phyloP scores from a whole-genome alignment of 1,140 invertebrate species.

The Theocolax elegans region DNA sequence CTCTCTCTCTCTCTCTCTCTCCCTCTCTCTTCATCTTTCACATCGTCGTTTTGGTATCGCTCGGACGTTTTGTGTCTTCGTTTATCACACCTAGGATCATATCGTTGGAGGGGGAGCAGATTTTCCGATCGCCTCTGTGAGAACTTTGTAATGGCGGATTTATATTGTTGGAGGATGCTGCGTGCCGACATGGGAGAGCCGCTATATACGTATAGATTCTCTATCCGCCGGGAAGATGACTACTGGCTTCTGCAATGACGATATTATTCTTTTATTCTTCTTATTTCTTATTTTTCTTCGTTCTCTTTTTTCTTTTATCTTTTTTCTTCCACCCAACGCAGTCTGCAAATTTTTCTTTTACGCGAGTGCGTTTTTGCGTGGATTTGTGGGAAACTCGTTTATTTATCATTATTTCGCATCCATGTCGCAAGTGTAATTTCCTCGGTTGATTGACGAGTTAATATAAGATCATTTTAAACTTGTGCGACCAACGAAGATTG shows the following conservation, averaged over 20 bases:
- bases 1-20: neutral
- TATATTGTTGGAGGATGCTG: slow-evolving; percentile 22
- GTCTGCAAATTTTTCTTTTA: neutral
- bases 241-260: neutral
- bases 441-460: slow-evolving; percentile 7
- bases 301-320: neutral
- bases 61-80: neutral
- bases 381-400: no score
- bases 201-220: neutral
- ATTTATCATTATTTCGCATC: no score
- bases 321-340: no score
- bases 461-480: neutral
- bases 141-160: slow-evolving; percentile 20
- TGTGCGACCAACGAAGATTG: neutral
- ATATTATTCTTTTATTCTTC: neutral
- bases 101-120: neutral
- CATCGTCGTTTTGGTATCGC: neutral
- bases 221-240: neutral
- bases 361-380: neutral
- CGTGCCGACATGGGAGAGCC: neutral
- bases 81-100: slow-evolving; percentile 21
- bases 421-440: neutral
- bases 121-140: slow-evolving; percentile 13
- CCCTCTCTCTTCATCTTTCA: neutral
- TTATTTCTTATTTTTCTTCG: neutral